These are phyloP conservation scores for Centropyge bicolor DNA, from an alignment of 2,797 vertebrate species.

Conservation along the genomic window DNA sequence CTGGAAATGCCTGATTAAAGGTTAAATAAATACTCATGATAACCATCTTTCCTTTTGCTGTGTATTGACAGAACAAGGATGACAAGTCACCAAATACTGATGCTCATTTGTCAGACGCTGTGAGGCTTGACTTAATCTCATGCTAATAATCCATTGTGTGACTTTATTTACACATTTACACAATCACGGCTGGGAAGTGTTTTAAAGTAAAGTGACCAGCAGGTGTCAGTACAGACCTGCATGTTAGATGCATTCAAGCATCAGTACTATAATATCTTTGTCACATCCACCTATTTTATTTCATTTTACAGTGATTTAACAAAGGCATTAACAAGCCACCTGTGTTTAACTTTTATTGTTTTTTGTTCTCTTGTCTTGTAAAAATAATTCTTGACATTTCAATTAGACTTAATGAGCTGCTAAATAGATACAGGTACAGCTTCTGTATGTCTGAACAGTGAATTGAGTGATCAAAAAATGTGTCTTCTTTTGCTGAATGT, in stretches of 20 bases:
- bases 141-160: not conserved
- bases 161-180: not conserved
- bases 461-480: not conserved
- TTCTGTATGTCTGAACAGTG: not conserved
- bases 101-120: not conserved
- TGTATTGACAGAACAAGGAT: not conserved
- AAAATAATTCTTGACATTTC: not conserved
- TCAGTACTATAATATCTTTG: not conserved
- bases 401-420: not conserved
- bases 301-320: not conserved
- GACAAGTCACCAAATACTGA: not conserved
- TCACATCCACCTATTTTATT: not conserved
- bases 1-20: not conserved
- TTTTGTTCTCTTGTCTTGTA: not conserved
- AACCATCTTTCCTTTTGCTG: not conserved
- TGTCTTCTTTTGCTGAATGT: not conserved
- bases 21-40: not conserved
- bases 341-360: not conserved
- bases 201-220: conserved; percentile 35
- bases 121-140: not conserved
- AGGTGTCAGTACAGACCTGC: conserved; percentile 59
- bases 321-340: conserved; percentile 9
- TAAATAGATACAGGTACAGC: not conserved
- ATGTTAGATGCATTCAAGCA: conserved; percentile 4
- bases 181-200: not conserved